phyloP scores from a whole-genome alignment of 2,113 vertebrate species.

The Mesocricetus auratus region DNA sequence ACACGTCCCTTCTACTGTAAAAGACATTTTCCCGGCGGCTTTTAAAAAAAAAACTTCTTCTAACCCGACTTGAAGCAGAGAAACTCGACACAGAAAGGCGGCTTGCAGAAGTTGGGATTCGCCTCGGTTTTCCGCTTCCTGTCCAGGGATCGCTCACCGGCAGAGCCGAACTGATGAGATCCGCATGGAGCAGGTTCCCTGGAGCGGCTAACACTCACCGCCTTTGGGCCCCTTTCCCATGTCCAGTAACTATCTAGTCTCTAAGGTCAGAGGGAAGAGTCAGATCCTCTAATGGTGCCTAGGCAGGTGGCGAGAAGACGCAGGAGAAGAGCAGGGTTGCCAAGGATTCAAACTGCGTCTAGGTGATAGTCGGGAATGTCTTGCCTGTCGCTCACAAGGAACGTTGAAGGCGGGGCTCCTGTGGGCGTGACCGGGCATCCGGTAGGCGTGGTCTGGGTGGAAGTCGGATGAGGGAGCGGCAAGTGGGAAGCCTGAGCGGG shows the following conservation, averaged over 20 bases:
- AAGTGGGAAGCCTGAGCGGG: background rate
- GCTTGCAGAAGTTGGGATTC: constrained; percentile 35
- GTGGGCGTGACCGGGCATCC: background rate
- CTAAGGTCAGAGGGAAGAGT: background rate
- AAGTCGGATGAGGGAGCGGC: background rate
- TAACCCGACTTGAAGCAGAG: background rate
- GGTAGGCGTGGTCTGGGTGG: background rate
- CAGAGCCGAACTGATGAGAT: background rate
- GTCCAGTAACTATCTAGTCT: background rate
- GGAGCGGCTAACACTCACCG: constrained; percentile 44
- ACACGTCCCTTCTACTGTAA: background rate
- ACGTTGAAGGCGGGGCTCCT: background rate
- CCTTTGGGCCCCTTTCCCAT: background rate
- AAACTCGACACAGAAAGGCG: background rate
- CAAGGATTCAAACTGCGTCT: background rate
- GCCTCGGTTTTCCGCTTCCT: background rate
- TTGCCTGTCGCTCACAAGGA: background rate
- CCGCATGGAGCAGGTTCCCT: background rate
- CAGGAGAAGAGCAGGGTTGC: rapidly evolving
- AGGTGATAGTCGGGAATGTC: background rate
- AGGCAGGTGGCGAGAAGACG: background rate
- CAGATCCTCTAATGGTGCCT: background rate
- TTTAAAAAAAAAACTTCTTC: background rate
- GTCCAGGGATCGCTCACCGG: background rate
- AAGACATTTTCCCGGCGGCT: background rate